A percentile compares a stretch with the other conserved stretches of the same genome.
Evolutionary conservation across 1,140 invertebrate genomes (phyloP).

Genomic region (Rhynchophorus ferrugineus): DNA sequence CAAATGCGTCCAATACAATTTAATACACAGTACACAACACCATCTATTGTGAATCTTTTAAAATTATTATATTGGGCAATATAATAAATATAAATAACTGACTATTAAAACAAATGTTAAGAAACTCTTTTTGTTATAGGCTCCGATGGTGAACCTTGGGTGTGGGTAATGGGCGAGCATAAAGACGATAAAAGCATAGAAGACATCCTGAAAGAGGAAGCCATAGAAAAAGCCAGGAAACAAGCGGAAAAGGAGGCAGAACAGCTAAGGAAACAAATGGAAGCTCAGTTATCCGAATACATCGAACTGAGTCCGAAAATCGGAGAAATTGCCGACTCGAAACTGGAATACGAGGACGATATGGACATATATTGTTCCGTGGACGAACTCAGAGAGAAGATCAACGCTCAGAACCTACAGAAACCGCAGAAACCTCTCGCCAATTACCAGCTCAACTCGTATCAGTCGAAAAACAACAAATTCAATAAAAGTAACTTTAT

Average conservation of each 20-base stretch:
- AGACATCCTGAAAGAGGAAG: conserved; percentile 53
- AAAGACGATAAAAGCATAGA: conserved; percentile 53
- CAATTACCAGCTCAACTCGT: conserved; percentile 41
- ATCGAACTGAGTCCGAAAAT: conserved; percentile 44
- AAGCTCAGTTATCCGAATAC: conserved; percentile 47
- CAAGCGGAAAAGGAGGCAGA: conserved; percentile 54
- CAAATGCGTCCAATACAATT: too few relatives aligned
- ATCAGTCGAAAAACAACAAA: conserved; percentile 34
- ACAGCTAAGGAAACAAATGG: conserved; percentile 51
- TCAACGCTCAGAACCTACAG: conserved; percentile 41
- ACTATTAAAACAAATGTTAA: too few relatives aligned
- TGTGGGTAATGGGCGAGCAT: conserved; percentile 63
- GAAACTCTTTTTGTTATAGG: too few relatives aligned
- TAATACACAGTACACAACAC: too few relatives aligned
- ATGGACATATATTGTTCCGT: conserved; percentile 56
- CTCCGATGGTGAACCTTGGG: conserved; percentile 50
- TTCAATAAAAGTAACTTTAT: conserved; percentile 43
- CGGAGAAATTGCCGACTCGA: conserved; percentile 41
- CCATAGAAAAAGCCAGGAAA: conserved; percentile 49
- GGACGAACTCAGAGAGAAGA: conserved; percentile 50
- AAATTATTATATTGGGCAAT: too few relatives aligned
- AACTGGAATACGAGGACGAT: conserved; percentile 50
- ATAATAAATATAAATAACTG: too few relatives aligned
- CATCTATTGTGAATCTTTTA: too few relatives aligned
- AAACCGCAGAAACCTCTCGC: conserved; percentile 40